A percentile compares a stretch with the other conserved stretches of the same genome.
These are phyloP conservation scores for Okamejei kenojei DNA, from an alignment of 2,797 vertebrate species.

Conservation along the genomic window DNA sequence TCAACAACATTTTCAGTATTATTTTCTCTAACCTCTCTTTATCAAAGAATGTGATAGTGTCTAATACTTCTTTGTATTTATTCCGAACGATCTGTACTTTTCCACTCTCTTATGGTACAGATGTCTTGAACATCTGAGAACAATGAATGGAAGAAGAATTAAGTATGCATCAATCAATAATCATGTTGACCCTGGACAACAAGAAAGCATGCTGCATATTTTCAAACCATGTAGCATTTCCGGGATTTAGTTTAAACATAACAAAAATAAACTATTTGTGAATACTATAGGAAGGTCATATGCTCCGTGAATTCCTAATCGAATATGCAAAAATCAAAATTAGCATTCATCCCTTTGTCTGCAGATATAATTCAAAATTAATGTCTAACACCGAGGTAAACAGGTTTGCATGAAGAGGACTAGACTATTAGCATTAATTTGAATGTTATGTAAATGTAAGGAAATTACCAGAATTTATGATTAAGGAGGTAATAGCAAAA, in stretches of 20 bases:
- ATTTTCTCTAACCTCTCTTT: constrained; percentile 10
- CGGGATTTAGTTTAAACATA: not conserved
- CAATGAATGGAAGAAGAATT: not conserved
- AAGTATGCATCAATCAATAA: not conserved
- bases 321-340: not conserved
- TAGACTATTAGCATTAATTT: too few relatives aligned
- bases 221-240: not conserved
- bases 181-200: not conserved
- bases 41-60: not conserved
- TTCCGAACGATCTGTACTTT: not conserved
- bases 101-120: not conserved
- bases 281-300: not conserved
- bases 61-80: not conserved
- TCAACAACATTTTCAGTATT: not conserved
- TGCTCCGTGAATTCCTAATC: not conserved
- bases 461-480: too few relatives aligned
- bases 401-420: too few relatives aligned
- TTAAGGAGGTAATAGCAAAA: too few relatives aligned
- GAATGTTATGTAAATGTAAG: too few relatives aligned
- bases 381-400: not conserved
- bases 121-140: not conserved
- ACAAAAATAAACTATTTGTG: not conserved
- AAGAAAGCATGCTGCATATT: not conserved
- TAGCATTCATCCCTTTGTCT: not conserved
- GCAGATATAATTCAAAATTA: not conserved